Evolutionary conservation across 2,888 invertebrate genomes (phyloP).

Genomic region (Lymantria dispar): DNA sequence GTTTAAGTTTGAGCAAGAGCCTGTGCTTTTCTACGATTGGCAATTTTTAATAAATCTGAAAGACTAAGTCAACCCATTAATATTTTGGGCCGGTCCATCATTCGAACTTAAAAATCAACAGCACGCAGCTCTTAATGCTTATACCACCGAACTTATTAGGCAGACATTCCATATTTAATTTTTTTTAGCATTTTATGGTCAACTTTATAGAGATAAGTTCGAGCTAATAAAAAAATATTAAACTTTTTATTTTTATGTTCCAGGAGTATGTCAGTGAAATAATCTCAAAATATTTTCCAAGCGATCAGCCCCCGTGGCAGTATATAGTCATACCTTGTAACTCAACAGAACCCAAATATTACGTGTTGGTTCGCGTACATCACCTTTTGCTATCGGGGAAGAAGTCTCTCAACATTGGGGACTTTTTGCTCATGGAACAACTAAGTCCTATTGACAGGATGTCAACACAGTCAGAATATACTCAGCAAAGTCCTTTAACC

Average conservation of each 20-base stretch:
- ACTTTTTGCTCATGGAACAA: slow-evolving; percentile 86
- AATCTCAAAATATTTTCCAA: slow-evolving; percentile 88
- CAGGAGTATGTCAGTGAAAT: slow-evolving; percentile 91
- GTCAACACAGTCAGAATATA: slow-evolving; percentile 45
- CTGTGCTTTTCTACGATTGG: no score
- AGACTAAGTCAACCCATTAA: no score
- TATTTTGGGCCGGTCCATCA: no score
- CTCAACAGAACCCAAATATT: slow-evolving; percentile 82
- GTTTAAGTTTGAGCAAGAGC: no score
- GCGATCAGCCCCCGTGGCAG: slow-evolving; percentile 90
- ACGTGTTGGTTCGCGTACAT: slow-evolving; percentile 87
- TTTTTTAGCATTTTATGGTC: no score
- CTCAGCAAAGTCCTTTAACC: slow-evolving; percentile 69
- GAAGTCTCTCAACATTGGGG: slow-evolving; percentile 86
- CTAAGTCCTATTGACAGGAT: slow-evolving; percentile 57
- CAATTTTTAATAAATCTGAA: no score
- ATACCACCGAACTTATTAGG: no score
- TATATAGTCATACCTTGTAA: slow-evolving; percentile 86
- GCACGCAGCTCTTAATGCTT: no score
- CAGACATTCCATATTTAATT: no score
- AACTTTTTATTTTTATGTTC: slow-evolving; percentile 34
- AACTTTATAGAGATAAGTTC: neutral
- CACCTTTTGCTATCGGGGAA: slow-evolving; percentile 89
- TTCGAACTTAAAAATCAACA: no score
- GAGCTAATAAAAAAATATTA: neutral